Evolutionary conservation across 2,113 vertebrate genomes (phyloP).

Genomic region (Bothrops jararaca): DNA sequence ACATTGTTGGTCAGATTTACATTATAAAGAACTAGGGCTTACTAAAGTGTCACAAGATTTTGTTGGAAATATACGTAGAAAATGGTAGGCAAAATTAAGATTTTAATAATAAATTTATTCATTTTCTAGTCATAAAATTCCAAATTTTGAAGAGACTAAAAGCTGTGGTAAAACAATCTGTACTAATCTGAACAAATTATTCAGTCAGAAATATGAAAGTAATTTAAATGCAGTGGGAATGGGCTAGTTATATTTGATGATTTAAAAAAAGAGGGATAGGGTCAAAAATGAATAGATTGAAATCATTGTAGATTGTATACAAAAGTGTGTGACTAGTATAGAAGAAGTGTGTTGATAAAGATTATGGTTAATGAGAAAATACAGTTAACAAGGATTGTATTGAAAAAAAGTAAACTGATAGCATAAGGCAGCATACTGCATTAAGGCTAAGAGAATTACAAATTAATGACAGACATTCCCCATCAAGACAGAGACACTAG

Average conservation of each 20-base stretch:
- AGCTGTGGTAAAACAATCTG: background rate
- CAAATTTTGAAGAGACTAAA: background rate
- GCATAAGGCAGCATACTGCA: too few species aligned
- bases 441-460: too few species aligned
- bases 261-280: background rate
- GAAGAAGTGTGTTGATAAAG: background rate
- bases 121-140: conserved; percentile 10
- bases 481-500: too few species aligned
- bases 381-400: background rate
- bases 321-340: background rate
- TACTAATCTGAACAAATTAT: background rate
- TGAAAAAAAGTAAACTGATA: background rate
- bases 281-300: background rate
- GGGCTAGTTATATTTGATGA: background rate
- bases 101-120: conserved; percentile 25
- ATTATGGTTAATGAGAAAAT: background rate
- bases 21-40: conserved; percentile 18
- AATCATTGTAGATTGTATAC: background rate
- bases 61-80: background rate
- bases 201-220: background rate
- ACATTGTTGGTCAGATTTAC: conserved; percentile 1
- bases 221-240: background rate
- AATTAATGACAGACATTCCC: too few species aligned
- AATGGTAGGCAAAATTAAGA: conserved; percentile 26
- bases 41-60: conserved; percentile 18